These are phyloP conservation scores for Riptortus pedestris DNA, from an alignment of 1,140 invertebrate genomes.

Conservation along the genomic window DNA sequence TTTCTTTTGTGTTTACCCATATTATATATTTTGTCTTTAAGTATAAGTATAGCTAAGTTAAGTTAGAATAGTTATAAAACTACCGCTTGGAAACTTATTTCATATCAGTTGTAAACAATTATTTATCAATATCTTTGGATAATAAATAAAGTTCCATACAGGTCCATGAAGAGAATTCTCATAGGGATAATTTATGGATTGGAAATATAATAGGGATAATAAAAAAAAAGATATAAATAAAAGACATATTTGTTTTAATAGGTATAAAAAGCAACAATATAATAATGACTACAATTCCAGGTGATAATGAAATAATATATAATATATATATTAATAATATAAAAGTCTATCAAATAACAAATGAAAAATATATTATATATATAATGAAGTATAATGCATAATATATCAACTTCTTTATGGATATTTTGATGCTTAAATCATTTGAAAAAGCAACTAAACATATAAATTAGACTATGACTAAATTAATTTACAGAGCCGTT, in stretches of 20 bases:
- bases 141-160: too few relatives aligned
- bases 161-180: too few relatives aligned
- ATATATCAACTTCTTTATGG: neutral
- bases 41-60: too few relatives aligned
- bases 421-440: constrained; percentile 8
- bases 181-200: too few relatives aligned
- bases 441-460: constrained; percentile 14
- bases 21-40: too few relatives aligned
- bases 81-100: too few relatives aligned
- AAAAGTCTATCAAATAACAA: constrained; percentile 14
- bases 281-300: constrained; percentile 26
- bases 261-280: constrained; percentile 32
- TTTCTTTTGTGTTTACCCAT: too few relatives aligned
- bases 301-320: constrained; percentile 26
- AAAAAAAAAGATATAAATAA: constrained; percentile 21
- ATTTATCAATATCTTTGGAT: too few relatives aligned
- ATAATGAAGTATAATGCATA: neutral
- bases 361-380: constrained; percentile 9
- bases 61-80: too few relatives aligned
- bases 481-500: neutral
- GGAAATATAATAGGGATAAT: too few relatives aligned
- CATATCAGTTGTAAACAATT: too few relatives aligned
- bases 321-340: constrained; percentile 9
- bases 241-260: constrained; percentile 30
- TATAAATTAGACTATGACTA: constrained; percentile 6